Conservation (phyloP, 2,113 vertebrate genomes). For the Lonchura striata region DNA sequence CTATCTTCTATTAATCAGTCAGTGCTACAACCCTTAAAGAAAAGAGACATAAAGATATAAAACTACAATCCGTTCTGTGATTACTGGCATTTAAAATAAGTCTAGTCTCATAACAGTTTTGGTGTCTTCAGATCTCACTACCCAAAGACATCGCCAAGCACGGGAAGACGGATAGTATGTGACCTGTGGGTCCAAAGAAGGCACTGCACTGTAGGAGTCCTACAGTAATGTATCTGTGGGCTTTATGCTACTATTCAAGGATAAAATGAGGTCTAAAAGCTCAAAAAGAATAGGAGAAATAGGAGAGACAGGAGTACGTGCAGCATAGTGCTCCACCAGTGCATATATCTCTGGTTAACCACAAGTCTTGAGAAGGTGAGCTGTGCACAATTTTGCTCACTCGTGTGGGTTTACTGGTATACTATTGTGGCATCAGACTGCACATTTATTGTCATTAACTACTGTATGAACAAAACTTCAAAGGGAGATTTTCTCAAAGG, state of each 20-base stretch:
- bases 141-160: background rate
- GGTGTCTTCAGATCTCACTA: background rate
- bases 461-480: background rate
- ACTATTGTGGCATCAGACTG: background rate
- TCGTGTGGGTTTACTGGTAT: fast-evolving
- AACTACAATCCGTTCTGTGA: background rate
- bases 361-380: background rate
- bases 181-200: background rate
- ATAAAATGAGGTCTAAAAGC: background rate
- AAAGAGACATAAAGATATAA: background rate
- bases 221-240: background rate
- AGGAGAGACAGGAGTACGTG: fast-evolving
- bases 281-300: background rate
- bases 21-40: background rate
- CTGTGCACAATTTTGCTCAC: background rate
- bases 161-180: background rate
- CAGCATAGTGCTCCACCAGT: background rate
- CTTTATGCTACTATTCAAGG: background rate
- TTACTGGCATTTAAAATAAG: background rate
- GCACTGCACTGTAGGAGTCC: background rate
- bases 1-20: background rate
- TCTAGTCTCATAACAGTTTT: background rate
- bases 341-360: background rate
- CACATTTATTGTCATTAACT: background rate
- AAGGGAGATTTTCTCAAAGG: background rate